A percentile compares a stretch with the other conserved stretches of the same genome.
Evolutionary conservation across 2,113 vertebrate species (phyloP).

Genomic region (Oostethus manadensis): DNA sequence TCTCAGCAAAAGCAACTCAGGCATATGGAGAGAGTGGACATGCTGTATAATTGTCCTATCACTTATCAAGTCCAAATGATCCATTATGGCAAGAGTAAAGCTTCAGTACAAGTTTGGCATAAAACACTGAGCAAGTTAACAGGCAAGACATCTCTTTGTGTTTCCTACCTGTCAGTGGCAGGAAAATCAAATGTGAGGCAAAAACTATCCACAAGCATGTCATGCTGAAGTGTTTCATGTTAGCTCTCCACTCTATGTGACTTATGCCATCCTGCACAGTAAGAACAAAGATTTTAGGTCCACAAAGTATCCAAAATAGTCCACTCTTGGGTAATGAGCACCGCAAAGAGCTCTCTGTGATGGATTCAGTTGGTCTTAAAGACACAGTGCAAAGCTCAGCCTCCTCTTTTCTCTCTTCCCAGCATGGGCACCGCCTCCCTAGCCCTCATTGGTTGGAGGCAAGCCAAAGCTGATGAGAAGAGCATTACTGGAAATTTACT

Average conservation of each 20-base stretch:
- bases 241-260: slow-evolving; percentile 30
- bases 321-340: slow-evolving; percentile 15
- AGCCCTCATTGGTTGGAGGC: slow-evolving; percentile 56
- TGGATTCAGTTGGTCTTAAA: slow-evolving; percentile 48
- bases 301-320: slow-evolving; percentile 7
- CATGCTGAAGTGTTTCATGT: slow-evolving; percentile 35
- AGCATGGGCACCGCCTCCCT: slow-evolving; percentile 44
- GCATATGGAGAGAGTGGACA: not conserved
- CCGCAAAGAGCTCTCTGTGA: slow-evolving; percentile 11
- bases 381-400: slow-evolving; percentile 32
- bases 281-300: not conserved
- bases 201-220: slow-evolving; percentile 34
- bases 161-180: slow-evolving; percentile 52
- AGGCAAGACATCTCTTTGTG: not conserved
- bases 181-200: slow-evolving; percentile 30
- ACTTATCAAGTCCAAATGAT: not conserved
- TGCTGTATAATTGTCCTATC: not conserved
- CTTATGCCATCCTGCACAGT: not conserved
- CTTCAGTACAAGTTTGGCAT: not conserved
- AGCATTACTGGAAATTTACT: slow-evolving; percentile 40
- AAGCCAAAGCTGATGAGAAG: slow-evolving; percentile 53
- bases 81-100: not conserved
- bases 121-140: not conserved
- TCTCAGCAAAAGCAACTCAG: not conserved
- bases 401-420: slow-evolving; percentile 6